Evolutionary conservation across 2,888 invertebrate species (phyloP).

Genomic region (Agrotis clavis): DNA sequence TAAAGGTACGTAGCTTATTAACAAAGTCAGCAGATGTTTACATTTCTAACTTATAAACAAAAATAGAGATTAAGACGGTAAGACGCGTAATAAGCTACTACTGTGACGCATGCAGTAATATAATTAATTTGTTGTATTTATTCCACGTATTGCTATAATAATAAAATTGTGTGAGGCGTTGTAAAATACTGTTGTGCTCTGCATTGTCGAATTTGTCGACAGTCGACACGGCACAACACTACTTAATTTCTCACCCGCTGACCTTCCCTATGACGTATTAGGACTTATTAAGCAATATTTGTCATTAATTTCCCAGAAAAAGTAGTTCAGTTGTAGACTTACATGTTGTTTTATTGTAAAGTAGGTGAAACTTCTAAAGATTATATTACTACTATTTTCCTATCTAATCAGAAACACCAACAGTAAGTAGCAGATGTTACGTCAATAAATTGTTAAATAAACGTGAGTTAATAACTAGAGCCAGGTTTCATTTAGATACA

Average conservation of each 20-base stretch:
- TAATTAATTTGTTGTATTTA: no score
- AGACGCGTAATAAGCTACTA: no score
- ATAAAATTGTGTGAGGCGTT: constrained; percentile 31
- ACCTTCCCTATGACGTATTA: constrained; percentile 5
- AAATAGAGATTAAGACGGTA: not conserved
- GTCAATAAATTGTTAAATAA: constrained; percentile 40
- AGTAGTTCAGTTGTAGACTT: not conserved
- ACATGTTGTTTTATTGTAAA: not conserved
- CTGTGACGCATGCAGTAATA: no score
- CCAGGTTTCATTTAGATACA: constrained; percentile 34
- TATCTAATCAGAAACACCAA: constrained; percentile 15
- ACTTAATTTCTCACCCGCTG: constrained; percentile 1
- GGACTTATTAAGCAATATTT: constrained; percentile 3
- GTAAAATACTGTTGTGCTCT: not conserved
- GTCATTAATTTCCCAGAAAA: not conserved
- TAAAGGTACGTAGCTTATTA: no score
- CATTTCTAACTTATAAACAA: not conserved
- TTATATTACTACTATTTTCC: not conserved
- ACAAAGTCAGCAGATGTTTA: not conserved
- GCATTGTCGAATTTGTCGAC: not conserved
- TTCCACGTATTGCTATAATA: constrained; percentile 27
- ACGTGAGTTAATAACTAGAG: constrained; percentile 41
- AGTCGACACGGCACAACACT: constrained; percentile 5
- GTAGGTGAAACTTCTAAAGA: not conserved
- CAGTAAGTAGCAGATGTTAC: constrained; percentile 29